These are phyloP conservation scores for Catagonus wagneri DNA, from an alignment of 2,113 vertebrate genomes.

Conservation along the genomic window DNA sequence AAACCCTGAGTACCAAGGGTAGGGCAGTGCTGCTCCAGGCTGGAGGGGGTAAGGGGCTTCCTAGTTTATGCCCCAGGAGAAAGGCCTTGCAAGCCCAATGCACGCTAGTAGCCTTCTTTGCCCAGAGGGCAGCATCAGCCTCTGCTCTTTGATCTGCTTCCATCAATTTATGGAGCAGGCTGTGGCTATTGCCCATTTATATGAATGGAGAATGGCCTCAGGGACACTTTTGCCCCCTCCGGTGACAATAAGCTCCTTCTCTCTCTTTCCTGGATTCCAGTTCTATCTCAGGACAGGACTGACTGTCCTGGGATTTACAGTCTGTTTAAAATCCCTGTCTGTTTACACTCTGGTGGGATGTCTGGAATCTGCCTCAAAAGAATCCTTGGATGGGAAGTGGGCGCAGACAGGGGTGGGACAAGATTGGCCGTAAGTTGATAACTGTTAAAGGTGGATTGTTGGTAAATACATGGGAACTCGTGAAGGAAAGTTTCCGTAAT, in stretches of 20 bases:
- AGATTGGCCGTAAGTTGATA: neutral
- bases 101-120: neutral
- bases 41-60: neutral
- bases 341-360: neutral
- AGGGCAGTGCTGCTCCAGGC: conserved; percentile 6
- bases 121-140: neutral
- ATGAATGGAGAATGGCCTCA: conserved; percentile 22
- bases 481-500: conserved; percentile 62
- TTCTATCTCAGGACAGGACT: conserved; percentile 35
- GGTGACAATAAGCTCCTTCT: neutral
- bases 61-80: neutral
- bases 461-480: neutral
- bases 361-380: conserved; percentile 19
- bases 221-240: neutral
- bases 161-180: neutral
- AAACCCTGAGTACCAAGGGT: neutral
- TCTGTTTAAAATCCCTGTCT: conserved; percentile 12
- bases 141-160: neutral
- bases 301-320: neutral
- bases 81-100: neutral
- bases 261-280: conserved; percentile 1
- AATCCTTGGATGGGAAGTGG: neutral
- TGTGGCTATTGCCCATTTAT: neutral
- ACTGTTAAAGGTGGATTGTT: neutral
- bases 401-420: neutral